These are phyloP conservation scores for Diadromus collaris DNA, from an alignment of 2,888 invertebrate species.

Conservation along the genomic window DNA sequence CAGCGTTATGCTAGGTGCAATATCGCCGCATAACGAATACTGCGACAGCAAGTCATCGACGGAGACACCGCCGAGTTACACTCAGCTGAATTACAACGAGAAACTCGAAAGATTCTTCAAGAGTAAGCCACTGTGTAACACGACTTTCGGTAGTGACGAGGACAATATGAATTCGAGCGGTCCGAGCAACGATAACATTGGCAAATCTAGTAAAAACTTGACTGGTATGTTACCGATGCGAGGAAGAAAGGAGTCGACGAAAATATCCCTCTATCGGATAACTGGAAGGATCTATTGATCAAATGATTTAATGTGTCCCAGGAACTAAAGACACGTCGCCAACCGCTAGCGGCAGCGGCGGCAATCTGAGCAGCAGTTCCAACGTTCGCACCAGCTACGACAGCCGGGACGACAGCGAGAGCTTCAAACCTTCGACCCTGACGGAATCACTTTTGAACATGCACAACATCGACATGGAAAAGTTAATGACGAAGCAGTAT, in stretches of 20 bases:
- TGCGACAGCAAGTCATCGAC: conserved; percentile 90
- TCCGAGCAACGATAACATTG: conserved; percentile 69
- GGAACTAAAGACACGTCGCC: conserved; percentile 80
- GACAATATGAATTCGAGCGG: conserved; percentile 69
- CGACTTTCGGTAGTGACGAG: conserved; percentile 71
- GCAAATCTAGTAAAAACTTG: conserved; percentile 67
- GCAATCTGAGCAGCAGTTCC: conserved; percentile 83
- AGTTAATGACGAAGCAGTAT: conserved; percentile 87
- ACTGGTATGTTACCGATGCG: conserved; percentile 60
- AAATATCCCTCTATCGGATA: not conserved
- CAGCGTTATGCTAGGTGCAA: conserved; percentile 91
- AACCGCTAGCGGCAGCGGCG: conserved; percentile 83
- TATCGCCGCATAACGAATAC: conserved; percentile 92
- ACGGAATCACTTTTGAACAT: conserved; percentile 84
- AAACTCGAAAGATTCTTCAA: conserved; percentile 85
- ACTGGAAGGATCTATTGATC: not conserved
- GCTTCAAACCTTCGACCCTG: conserved; percentile 81
- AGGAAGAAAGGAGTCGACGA: not conserved
- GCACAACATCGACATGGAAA: conserved; percentile 93
- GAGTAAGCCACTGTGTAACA: conserved; percentile 69
- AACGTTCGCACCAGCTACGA: conserved; percentile 82
- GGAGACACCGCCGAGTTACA: conserved; percentile 91
- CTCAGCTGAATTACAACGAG: conserved; percentile 92
- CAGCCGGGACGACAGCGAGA: conserved; percentile 79
- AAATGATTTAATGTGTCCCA: conserved; percentile 28